Base-by-base conservation (phyloP, 2,113 vertebrate genomes). In the Poicephalus meyeri region DNA sequence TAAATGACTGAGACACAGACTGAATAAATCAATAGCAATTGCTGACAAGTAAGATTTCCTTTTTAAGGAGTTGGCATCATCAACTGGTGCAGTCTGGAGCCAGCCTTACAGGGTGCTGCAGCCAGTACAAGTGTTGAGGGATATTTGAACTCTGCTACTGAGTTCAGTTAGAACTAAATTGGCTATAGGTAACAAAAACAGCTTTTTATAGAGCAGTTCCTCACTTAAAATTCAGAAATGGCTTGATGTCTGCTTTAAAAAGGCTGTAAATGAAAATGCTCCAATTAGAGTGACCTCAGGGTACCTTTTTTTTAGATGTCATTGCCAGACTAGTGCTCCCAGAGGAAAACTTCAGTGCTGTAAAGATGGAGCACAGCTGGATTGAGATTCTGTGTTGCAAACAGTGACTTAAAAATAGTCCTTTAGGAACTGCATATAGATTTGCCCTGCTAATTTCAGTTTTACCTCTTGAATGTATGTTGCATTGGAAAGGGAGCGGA, bases 331-430 rank as follows among this genome's bases (percentile, higher is more conserved):
- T 69, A 50, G 37, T 82, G 55, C 9, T 86, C 19, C 52, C 26
- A 82, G 65, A 72, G 68, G 50, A 84, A 52, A 87, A 56, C 21
- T 35, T 64, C 35, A 52, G 66, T 31, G 66, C 39, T 80, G 16
- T 33, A 88, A 50, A 55, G 53, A 64, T 58, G 82, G 37, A 26
- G 73, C 55, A 47, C 46, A 84, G 86, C 25, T 87, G 82, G 79
- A 58, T 19, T 31, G 71, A 72, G 44, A 65, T 21, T 87, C 9
- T 91, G 77, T 68, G 29, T 65, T 50, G 31, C 64, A 49, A 86
- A 52, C 60, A 92, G 89, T 91, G 94, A 52, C 95, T 95, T 96
- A 64, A 66, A 80, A 80, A 61, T 26, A 17, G 64, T 80, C 28
- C 58, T 89, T 58, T 93, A 31, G 47, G 31, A 96, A 29, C 4